These are phyloP conservation scores for Mugil cephalus DNA, from an alignment of 2,113 vertebrate genomes.

Conservation along the genomic window DNA sequence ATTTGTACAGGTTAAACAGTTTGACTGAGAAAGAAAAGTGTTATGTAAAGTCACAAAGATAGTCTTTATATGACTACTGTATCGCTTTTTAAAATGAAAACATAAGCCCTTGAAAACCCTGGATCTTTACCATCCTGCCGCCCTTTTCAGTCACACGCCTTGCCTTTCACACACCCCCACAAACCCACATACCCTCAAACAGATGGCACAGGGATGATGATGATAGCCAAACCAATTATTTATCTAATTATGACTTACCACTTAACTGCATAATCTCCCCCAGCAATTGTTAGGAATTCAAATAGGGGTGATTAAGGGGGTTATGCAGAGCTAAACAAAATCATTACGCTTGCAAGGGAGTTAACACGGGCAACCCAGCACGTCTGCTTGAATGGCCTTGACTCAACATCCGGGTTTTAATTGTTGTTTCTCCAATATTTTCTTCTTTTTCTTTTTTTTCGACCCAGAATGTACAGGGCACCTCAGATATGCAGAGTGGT, in stretches of 20 bases:
- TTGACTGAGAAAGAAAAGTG: background rate
- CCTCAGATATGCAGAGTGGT: background rate
- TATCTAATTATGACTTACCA: slow-evolving; percentile 99
- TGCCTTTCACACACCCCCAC: slow-evolving; percentile 20
- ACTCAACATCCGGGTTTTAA: slow-evolving; percentile 23
- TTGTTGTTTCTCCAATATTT: slow-evolving; percentile 10
- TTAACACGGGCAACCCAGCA: slow-evolving; percentile 69
- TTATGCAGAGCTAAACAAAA: slow-evolving; percentile 88
- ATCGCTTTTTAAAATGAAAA: slow-evolving; percentile 19
- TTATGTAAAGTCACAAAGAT: slow-evolving; percentile 9
- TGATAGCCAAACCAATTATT: slow-evolving; percentile 97
- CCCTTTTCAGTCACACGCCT: slow-evolving; percentile 3
- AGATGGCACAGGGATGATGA: slow-evolving; percentile 92
- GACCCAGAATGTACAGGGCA: slow-evolving; percentile 9
- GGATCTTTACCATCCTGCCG: slow-evolving; percentile 18
- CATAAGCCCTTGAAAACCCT: slow-evolving; percentile 27
- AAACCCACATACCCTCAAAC: slow-evolving; percentile 82
- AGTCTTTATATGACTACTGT: slow-evolving; percentile 4
- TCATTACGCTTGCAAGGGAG: slow-evolving; percentile 79
- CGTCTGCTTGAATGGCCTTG: slow-evolving; percentile 21
- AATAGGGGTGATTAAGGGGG: slow-evolving; percentile 92
- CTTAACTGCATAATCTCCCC: slow-evolving; percentile 95
- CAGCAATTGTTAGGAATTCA: slow-evolving; percentile 92
- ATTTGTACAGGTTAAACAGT: background rate
- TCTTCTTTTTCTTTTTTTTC: too few species aligned